phyloP scores from a whole-genome alignment of 2,888 invertebrate species.

The Busseola fusca region DNA sequence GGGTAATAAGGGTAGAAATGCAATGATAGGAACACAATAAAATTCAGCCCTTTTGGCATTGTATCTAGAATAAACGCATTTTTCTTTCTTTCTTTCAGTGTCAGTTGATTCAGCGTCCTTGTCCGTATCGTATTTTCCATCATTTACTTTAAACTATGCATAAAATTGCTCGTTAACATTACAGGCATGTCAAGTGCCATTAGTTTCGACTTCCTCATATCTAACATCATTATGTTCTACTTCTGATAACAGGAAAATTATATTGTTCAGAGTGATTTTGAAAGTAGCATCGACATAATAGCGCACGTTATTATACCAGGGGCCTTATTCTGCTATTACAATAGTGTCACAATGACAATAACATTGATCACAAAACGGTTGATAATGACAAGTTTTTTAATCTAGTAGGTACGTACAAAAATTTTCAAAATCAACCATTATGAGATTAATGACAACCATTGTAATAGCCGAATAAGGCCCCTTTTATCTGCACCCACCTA shows the following conservation, averaged over 20 bases:
- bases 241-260: constrained; percentile 57
- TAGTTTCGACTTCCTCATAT: constrained; percentile 54
- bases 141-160: constrained; percentile 34
- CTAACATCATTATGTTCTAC: constrained; percentile 37
- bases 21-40: constrained; percentile 13
- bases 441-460: too few relatives aligned
- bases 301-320: not conserved
- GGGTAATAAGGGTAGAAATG: not conserved
- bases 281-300: constrained; percentile 25
- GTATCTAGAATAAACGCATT: too few relatives aligned
- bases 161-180: constrained; percentile 46
- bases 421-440: too few relatives aligned
- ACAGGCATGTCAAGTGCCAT: constrained; percentile 46
- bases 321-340: too few relatives aligned
- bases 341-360: too few relatives aligned
- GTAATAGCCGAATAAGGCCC: too few relatives aligned
- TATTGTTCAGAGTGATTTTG: constrained; percentile 35
- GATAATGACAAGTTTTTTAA: too few relatives aligned
- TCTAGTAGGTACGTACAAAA: too few relatives aligned
- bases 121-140: constrained; percentile 28
- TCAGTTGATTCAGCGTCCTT: constrained; percentile 42
- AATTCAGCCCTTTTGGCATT: too few relatives aligned
- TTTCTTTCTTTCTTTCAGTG: too few relatives aligned
- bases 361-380: too few relatives aligned
- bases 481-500: not conserved